Percentiles rank a stretch among this genome's conserved stretches.
Evolutionary conservation across 1,140 invertebrate species (phyloP).

Genomic region (Branchinecta lynchi): DNA sequence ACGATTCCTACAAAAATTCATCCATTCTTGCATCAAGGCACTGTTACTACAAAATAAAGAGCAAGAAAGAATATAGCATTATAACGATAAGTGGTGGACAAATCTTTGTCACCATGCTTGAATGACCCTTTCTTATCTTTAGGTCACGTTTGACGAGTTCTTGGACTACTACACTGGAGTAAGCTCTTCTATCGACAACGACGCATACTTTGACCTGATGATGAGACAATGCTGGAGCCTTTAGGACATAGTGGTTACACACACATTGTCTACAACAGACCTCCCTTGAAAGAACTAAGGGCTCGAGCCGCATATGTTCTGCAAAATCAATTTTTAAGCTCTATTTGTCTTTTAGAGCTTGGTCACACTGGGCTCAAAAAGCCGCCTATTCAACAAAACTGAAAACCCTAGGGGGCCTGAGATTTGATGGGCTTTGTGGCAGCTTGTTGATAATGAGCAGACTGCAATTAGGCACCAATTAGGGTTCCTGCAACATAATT

Average conservation of each 20-base stretch:
- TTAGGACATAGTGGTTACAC: slow-evolving; percentile 30
- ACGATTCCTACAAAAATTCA: slow-evolving; percentile 18
- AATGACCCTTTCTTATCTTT: slow-evolving; percentile 26
- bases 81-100: slow-evolving; percentile 3
- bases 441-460: too few species aligned
- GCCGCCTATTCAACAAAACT: too few species aligned
- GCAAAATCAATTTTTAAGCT: too few species aligned
- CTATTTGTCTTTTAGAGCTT: too few species aligned
- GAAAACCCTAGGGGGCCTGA: too few species aligned
- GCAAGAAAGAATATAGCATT: not conserved
- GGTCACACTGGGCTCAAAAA: too few species aligned
- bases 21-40: not conserved
- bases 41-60: not conserved
- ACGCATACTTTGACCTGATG: slow-evolving; percentile 87
- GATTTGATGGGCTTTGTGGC: too few species aligned
- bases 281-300: too few species aligned
- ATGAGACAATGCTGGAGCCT: slow-evolving; percentile 83
- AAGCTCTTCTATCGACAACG: slow-evolving; percentile 82
- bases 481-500: too few species aligned
- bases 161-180: slow-evolving; percentile 84
- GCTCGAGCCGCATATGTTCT: too few species aligned
- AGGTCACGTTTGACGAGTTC: slow-evolving; percentile 87
- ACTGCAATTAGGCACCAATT: too few species aligned
- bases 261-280: too few species aligned
- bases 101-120: not conserved